Base-by-base conservation (phyloP, 2,888 invertebrate genomes). In the Erebia ligea region DNA sequence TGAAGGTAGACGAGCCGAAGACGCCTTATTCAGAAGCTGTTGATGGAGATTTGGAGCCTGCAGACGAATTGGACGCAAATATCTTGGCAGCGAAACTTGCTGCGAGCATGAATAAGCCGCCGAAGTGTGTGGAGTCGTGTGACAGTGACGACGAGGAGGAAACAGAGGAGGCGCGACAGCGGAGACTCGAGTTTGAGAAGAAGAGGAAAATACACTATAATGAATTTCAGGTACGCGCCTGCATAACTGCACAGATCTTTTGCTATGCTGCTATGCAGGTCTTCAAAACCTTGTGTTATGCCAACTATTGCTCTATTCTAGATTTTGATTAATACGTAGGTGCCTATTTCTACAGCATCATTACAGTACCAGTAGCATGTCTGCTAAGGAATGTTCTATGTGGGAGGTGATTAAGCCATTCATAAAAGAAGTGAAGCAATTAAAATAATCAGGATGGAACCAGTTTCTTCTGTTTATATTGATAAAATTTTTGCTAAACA, bases 151-250 rank as follows among this genome's bases (percentile, higher is more conserved):
- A 95, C 72, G 94, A 95, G 80, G 90, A 94, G 13, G 94, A 95
- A 81, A 93, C 95, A 11, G 95, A 95, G 70, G 96, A 96, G 76
- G 94, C 94, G 76, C 94, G 94, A 83, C 94, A 94, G 78, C 95
- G 95, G 81, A 95, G 97, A 80, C 94, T 95, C 81, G 96, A 96
- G 74, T 99, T 99, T 84, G 98, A 99, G 89, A 95, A 96, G 78
- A 99, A 98, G 86, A 95, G 99, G 75, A 99, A 98, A 94, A 96
- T 97, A 80, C 99, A 99, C 84, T 99, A 99, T 90, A 98, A 99
- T 89, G 99, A 99, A 90, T 99, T 97, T 89, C 93, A 93, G 88
- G 92, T 67, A 67, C 8, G 40, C 54, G 4, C 2, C 45, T 45
- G n/a, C 40, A 21, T 34, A 58, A 4, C 21, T 19, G 34, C 34